Conservation (phyloP, 2,888 invertebrate species). For the Baccha elongata region DNA sequence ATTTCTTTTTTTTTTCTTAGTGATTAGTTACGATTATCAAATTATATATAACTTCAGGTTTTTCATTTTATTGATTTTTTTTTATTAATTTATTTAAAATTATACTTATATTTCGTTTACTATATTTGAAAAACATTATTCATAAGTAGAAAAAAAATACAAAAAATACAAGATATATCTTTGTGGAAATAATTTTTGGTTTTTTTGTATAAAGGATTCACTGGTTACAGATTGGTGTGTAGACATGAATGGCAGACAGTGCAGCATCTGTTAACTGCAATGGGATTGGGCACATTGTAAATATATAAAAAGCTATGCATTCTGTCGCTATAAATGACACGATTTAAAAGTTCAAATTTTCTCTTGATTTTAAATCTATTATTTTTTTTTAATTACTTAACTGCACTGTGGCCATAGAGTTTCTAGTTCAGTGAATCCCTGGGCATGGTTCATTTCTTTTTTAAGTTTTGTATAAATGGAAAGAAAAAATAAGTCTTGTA, state of each 20-base stretch:
- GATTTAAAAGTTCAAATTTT: conserved; percentile 20
- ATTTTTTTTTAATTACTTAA: conserved; percentile 4
- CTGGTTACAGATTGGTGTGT: conserved; percentile 16
- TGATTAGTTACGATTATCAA: conserved; percentile 65
- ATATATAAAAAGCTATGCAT: conserved; percentile 70
- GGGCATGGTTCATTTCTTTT: conserved; percentile 27
- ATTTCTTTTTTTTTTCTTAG: conserved; percentile 61
- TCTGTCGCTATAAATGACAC: conserved; percentile 49
- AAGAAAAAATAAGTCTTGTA: conserved; percentile 67
- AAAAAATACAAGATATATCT: conserved; percentile 31
- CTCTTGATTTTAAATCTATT: not conserved
- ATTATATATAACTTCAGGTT: conserved; percentile 72
- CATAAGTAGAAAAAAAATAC: conserved; percentile 48
- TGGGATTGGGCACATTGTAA: conserved; percentile 62
- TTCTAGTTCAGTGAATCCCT: conserved; percentile 17
- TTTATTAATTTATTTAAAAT: conserved; percentile 57
- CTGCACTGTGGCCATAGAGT: conserved; percentile 21
- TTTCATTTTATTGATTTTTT: conserved; percentile 48
- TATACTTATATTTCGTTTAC: conserved; percentile 67
- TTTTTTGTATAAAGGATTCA: conserved; percentile 1
- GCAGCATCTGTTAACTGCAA: conserved; percentile 27
- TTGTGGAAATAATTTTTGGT: conserved; percentile 43
- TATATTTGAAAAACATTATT: conserved; percentile 40
- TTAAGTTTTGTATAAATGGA: conserved; percentile 48
- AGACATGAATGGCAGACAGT: conserved; percentile 15